phyloP scores from a whole-genome alignment of 2,888 invertebrate species.

The Gortyna flavago region DNA sequence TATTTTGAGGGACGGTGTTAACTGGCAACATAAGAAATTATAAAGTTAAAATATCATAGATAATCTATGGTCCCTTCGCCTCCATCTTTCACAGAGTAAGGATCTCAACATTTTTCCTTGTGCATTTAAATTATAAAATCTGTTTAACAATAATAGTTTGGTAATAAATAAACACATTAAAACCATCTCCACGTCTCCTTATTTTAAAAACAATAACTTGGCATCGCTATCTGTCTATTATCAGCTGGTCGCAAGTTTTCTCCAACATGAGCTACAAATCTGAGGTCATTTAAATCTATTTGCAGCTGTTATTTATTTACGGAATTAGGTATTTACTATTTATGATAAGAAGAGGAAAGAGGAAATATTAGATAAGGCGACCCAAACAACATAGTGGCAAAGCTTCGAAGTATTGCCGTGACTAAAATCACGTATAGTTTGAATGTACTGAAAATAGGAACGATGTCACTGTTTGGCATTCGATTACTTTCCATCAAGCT shows the following conservation, averaged over 20 bases:
- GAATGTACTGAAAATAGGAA: constrained; percentile 3
- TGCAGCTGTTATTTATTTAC: constrained; percentile 21
- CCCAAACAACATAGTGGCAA: neutral
- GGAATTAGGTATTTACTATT: no score
- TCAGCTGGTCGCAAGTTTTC: constrained; percentile 10
- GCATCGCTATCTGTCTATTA: constrained; percentile 4
- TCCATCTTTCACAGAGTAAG: no score
- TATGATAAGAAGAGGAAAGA: constrained; percentile 7
- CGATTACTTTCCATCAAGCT: neutral
- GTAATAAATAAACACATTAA: no score
- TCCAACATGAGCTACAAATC: neutral
- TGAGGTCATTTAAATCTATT: constrained; percentile 22
- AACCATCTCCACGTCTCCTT: no score
- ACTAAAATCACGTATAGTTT: neutral
- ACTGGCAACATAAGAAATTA: no score
- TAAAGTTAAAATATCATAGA: no score
- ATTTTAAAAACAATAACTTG: no score
- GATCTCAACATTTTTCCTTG: no score
- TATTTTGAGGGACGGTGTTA: no score
- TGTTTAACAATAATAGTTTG: no score
- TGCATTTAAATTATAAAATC: no score
- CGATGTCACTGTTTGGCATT: neutral
- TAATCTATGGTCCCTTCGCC: no score
- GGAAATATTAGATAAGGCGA: constrained; percentile 25
- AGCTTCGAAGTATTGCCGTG: neutral